A percentile compares a stretch with the other conserved stretches of the same genome.
These are phyloP conservation scores for Elephas maximus DNA, from an alignment of 2,113 vertebrate genomes.

Conservation along the genomic window DNA sequence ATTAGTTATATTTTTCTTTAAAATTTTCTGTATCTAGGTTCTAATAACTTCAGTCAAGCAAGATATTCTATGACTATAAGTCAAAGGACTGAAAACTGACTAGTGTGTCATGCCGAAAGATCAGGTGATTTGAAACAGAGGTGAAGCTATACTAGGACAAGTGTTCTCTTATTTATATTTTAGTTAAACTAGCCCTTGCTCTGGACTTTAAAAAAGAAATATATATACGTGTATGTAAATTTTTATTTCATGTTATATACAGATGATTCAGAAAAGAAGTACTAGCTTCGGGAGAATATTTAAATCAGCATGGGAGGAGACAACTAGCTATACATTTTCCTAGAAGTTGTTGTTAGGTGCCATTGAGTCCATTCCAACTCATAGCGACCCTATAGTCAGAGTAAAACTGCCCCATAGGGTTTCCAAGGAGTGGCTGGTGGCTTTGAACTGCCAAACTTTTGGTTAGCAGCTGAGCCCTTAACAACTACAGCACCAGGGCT, in stretches of 20 bases:
- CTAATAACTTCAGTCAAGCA: constrained; percentile 66
- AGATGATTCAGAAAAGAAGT: neutral
- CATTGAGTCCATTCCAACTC: too few species aligned
- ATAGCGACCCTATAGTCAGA: too few species aligned
- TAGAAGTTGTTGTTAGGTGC: neutral
- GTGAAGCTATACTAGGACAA: neutral
- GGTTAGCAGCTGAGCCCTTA: too few species aligned
- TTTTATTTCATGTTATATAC: neutral
- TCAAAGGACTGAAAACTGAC: constrained; percentile 35
- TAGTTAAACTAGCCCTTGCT: neutral
- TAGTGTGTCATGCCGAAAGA: neutral
- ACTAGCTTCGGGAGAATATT: neutral
- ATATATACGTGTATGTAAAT: neutral
- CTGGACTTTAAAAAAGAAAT: neutral
- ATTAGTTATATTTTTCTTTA: neutral
- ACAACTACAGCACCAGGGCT: too few species aligned
- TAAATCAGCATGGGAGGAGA: neutral
- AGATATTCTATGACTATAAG: constrained; percentile 61
- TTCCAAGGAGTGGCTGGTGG: too few species aligned
- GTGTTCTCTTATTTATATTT: neutral
- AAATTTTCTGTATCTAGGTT: constrained; percentile 17
- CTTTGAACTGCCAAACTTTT: too few species aligned
- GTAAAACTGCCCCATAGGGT: too few species aligned
- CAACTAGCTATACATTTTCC: neutral
- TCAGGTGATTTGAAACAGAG: constrained; percentile 19